Evolutionary conservation across 2,113 vertebrate species (phyloP).

Genomic region (Hucho hucho): DNA sequence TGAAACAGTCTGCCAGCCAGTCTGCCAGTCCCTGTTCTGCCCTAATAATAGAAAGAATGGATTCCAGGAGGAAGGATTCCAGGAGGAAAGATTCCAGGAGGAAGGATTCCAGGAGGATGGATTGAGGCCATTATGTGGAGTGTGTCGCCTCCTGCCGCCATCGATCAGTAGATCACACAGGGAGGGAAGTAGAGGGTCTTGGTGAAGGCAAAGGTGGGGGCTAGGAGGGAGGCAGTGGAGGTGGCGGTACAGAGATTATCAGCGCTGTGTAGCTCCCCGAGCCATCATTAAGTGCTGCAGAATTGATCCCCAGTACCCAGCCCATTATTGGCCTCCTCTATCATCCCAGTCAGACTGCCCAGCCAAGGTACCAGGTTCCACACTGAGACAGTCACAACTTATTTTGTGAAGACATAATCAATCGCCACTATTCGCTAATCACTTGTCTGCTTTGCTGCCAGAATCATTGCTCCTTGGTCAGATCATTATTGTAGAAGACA

Average conservation of each 20-base stretch:
- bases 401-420: not conserved
- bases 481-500: too few species aligned
- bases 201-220: not conserved
- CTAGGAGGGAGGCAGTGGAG: conserved; percentile 14
- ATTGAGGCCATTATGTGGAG: too few species aligned
- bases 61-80: not conserved
- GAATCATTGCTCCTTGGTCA: too few species aligned
- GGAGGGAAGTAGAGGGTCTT: too few species aligned
- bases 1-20: not conserved
- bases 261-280: conserved; percentile 38
- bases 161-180: not conserved
- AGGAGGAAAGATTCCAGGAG: not conserved
- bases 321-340: conserved; percentile 52
- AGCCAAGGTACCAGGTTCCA: conserved; percentile 22
- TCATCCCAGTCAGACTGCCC: conserved; percentile 30
- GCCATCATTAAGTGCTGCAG: conserved; percentile 22
- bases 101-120: not conserved
- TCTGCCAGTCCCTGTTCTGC: too few species aligned
- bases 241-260: conserved; percentile 48
- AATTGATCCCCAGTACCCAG: conserved; percentile 50
- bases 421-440: not conserved
- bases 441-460: too few species aligned
- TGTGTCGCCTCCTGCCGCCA: not conserved
- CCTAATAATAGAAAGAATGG: too few species aligned
- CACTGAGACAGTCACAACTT: conserved; percentile 20